Conservation (phyloP, 2,888 invertebrate genomes). For the Nymphalis polychloros region DNA sequence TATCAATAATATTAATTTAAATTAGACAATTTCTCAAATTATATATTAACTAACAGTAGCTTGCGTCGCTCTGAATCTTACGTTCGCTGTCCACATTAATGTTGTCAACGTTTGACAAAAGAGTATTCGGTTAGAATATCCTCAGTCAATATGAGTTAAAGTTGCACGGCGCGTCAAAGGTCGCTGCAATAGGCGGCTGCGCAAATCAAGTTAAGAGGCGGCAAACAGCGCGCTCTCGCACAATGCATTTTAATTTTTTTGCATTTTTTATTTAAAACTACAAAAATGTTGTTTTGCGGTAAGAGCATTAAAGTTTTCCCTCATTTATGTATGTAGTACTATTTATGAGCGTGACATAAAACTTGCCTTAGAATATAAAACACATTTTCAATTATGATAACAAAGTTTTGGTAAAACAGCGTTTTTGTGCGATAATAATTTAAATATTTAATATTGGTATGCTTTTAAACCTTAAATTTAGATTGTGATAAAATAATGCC, state of each 20-base stretch:
- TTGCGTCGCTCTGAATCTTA: background rate
- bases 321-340: background rate
- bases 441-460: too few relatives aligned
- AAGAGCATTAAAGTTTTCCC: slow-evolving; percentile 20
- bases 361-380: too few relatives aligned
- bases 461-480: too few relatives aligned
- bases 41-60: background rate
- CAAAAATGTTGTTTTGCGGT: slow-evolving; percentile 11
- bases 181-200: slow-evolving; percentile 3
- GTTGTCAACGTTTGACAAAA: slow-evolving; percentile 3
- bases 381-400: too few relatives aligned
- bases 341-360: too few relatives aligned
- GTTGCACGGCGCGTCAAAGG: slow-evolving; percentile 18
- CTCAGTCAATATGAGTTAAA: slow-evolving; percentile 9
- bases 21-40: too few relatives aligned
- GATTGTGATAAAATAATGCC: too few relatives aligned
- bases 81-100: background rate
- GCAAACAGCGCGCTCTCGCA: slow-evolving; percentile 25
- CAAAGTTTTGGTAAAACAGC: too few relatives aligned
- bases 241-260: slow-evolving; percentile 21
- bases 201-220: slow-evolving; percentile 28
- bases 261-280: slow-evolving; percentile 19
- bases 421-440: too few relatives aligned
- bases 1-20: too few relatives aligned
- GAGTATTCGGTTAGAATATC: slow-evolving; percentile 12